Evolutionary conservation across 92 coral and sea anemone species (phyloP).

Genomic region (Phenganax stokvisi): DNA sequence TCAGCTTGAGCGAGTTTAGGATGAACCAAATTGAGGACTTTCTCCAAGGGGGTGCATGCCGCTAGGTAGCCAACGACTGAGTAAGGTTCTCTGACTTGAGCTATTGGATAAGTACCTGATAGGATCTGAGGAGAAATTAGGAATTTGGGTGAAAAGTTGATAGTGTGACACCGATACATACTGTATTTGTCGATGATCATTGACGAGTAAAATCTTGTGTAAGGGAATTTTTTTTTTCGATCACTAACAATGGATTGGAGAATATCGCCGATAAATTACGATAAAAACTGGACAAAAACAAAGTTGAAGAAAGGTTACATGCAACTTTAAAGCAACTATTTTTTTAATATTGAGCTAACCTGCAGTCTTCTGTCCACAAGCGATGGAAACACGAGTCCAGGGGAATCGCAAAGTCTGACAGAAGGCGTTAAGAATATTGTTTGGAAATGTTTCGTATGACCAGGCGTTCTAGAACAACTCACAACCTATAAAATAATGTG

Average conservation of each 20-base stretch:
- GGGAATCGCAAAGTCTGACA: conserved; percentile 86
- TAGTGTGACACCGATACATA: too few relatives aligned
- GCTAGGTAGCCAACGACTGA: conserved; percentile 89
- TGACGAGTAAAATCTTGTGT: too few relatives aligned
- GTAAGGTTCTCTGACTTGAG: conserved; percentile 96
- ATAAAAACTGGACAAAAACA: too few relatives aligned
- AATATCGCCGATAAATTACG: too few relatives aligned
- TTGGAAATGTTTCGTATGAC: conserved; percentile 97
- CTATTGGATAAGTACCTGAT: conserved; percentile 88
- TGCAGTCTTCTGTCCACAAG: conserved; percentile 82
- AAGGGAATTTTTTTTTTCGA: too few relatives aligned
- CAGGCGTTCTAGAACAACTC: conserved; percentile 93
- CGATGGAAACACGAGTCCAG: conserved; percentile 94
- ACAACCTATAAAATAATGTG: conserved; percentile 59
- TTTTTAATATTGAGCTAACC: conserved; percentile 41
- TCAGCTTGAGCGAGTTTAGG: conserved; percentile 56
- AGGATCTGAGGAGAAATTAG: conserved; percentile 53
- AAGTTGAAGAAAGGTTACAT: too few relatives aligned
- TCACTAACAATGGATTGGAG: too few relatives aligned
- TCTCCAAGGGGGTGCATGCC: conserved; percentile 58
- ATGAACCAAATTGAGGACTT: conserved; percentile 60
- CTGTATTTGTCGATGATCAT: too few relatives aligned
- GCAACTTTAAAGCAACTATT: neutral
- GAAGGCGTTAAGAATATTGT: conserved; percentile 82
- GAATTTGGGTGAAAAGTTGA: too few relatives aligned